phyloP scores from a whole-genome alignment of 37 sponge, comb jelly and placozoan species.

The Crambe crambe region DNA sequence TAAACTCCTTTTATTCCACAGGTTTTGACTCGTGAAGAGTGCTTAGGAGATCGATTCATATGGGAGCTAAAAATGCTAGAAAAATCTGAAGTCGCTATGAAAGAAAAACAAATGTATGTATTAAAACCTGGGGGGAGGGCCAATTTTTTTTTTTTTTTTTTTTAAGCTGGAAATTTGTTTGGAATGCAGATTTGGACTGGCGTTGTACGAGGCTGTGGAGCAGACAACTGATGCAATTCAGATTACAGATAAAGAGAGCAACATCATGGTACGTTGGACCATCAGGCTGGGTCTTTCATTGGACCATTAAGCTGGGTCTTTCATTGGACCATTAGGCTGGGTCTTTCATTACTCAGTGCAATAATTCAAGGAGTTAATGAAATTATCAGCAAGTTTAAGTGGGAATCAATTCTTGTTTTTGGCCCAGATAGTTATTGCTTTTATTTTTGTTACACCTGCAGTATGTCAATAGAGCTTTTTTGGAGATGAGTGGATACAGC shows the following conservation, averaged over 20 bases:
- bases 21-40: constrained; percentile 11
- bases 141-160: neutral
- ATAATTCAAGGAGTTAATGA: too few relatives aligned
- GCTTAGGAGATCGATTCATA: neutral
- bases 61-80: constrained; percentile 37
- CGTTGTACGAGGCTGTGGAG: constrained; percentile 57
- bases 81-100: constrained; percentile 22
- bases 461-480: constrained; percentile 69
- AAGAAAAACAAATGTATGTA: constrained; percentile 34
- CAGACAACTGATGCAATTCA: constrained; percentile 65
- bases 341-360: too few relatives aligned
- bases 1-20: neutral
- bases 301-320: too few relatives aligned
- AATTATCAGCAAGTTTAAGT: too few relatives aligned
- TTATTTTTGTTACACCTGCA: too few relatives aligned
- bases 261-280: constrained; percentile 55
- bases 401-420: too few relatives aligned
- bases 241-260: constrained; percentile 37
- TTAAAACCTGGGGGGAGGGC: neutral
- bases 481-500: constrained; percentile 41
- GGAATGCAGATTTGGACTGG: constrained; percentile 44
- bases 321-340: too few relatives aligned
- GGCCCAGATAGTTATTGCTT: neutral
- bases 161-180: neutral
- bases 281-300: neutral